phyloP scores from a whole-genome alignment of 2,113 vertebrate species.

The Salvelinus sp. region DNA sequence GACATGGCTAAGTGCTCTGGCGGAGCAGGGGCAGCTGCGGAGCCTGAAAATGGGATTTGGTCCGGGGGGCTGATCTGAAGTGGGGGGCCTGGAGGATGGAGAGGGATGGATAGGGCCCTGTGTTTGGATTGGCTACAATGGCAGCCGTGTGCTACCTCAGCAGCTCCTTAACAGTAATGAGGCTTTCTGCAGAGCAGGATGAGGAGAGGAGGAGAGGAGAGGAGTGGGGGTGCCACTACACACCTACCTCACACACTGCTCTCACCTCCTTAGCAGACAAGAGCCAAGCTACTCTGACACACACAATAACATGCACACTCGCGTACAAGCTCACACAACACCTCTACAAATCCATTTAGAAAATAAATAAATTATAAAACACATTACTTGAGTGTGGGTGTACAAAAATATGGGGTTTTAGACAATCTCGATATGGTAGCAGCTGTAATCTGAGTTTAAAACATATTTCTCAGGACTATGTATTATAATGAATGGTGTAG shows the following conservation, averaged over 20 bases:
- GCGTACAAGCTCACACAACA: background rate
- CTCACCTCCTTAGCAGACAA: slow-evolving; percentile 49
- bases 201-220: slow-evolving; percentile 32
- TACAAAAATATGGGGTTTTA: background rate
- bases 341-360: too few species aligned
- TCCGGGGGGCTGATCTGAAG: slow-evolving; percentile 63
- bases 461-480: too few species aligned
- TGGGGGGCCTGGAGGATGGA: slow-evolving; percentile 47
- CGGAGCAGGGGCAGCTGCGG: slow-evolving; percentile 77
- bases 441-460: too few species aligned
- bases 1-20: slow-evolving; percentile 79
- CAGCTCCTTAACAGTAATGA: slow-evolving; percentile 70
- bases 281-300: slow-evolving; percentile 42
- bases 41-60: slow-evolving; percentile 77
- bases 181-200: slow-evolving; percentile 65
- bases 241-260: slow-evolving; percentile 54
- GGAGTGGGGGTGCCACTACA: slow-evolving; percentile 27
- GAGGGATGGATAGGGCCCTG: slow-evolving; percentile 46
- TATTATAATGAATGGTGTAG: too few species aligned
- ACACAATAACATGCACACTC: slow-evolving; percentile 17
- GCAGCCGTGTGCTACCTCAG: slow-evolving; percentile 73
- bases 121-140: slow-evolving; percentile 83
- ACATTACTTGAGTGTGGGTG: background rate
- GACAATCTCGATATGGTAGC: too few species aligned
- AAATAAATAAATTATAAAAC: background rate